Conservation (phyloP, 2,888 invertebrate genomes). For the Eulithis testata region DNA sequence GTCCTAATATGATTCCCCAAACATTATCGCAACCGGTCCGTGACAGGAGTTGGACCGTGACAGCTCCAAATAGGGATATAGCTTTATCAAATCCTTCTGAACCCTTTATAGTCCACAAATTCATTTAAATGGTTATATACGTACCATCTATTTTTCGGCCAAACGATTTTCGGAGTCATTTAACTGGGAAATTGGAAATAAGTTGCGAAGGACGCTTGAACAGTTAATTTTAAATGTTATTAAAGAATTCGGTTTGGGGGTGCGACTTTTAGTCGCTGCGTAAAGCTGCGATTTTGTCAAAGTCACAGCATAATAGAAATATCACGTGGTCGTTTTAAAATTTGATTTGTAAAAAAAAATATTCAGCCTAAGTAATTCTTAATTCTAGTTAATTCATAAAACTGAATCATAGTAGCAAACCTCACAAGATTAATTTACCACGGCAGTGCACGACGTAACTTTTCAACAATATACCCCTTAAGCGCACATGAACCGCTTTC, state of each 20-base stretch:
- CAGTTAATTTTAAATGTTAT: slow-evolving; percentile 20
- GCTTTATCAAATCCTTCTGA: slow-evolving; percentile 15
- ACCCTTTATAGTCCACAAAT: slow-evolving; percentile 18
- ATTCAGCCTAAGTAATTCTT: too few relatives aligned
- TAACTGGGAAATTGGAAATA: slow-evolving; percentile 24
- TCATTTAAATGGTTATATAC: slow-evolving; percentile 14
- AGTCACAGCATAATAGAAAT: too few relatives aligned
- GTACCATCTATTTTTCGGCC: slow-evolving; percentile 12
- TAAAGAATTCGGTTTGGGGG: background rate
- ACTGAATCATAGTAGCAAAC: too few relatives aligned
- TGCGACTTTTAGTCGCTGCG: background rate
- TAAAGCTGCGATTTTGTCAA: background rate
- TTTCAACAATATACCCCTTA: too few relatives aligned
- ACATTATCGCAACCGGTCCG: slow-evolving; percentile 4
- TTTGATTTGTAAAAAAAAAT: too few relatives aligned
- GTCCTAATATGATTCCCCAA: slow-evolving; percentile 17
- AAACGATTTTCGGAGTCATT: slow-evolving; percentile 18
- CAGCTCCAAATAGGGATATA: slow-evolving; percentile 22
- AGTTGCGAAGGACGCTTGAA: slow-evolving; percentile 15
- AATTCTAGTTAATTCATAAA: too few relatives aligned
- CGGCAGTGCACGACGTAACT: too few relatives aligned
- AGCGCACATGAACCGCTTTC: too few relatives aligned
- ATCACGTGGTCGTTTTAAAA: too few relatives aligned
- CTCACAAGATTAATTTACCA: too few relatives aligned
- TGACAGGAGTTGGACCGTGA: slow-evolving; percentile 5